Percentiles rank a stretch among this genome's conserved stretches.
phyloP scores from a whole-genome alignment of 2,888 invertebrate genomes.

The Celastrina argiolus region DNA sequence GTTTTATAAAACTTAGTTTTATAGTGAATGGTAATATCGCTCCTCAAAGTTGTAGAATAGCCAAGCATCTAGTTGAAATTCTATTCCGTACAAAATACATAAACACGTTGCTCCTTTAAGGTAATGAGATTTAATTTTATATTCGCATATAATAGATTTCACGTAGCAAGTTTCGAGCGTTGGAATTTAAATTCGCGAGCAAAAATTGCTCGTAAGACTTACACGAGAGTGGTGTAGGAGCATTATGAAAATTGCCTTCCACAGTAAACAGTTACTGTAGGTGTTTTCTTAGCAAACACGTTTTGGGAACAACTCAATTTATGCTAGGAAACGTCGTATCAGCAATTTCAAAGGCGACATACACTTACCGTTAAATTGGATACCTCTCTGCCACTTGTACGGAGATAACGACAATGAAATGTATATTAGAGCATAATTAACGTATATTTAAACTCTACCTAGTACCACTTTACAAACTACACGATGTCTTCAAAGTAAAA shows the following conservation, averaged over 20 bases:
- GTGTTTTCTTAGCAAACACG: slow-evolving; percentile 43
- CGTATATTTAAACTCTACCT: slow-evolving; percentile 33
- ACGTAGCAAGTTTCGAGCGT: slow-evolving; percentile 15
- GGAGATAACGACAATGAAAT: not conserved
- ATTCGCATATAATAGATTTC: slow-evolving; percentile 29
- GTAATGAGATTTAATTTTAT: slow-evolving; percentile 11
- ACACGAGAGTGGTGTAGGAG: slow-evolving; percentile 36
- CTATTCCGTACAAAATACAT: too few relatives aligned
- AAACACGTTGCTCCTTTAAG: too few relatives aligned
- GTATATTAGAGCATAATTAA: slow-evolving; percentile 13
- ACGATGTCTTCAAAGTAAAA: too few relatives aligned
- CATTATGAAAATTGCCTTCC: slow-evolving; percentile 48
- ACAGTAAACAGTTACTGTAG: slow-evolving; percentile 44
- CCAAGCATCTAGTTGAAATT: too few relatives aligned
- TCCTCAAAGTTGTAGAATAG: too few relatives aligned
- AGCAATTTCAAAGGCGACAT: slow-evolving; percentile 25
- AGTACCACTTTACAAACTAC: not conserved
- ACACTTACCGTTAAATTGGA: slow-evolving; percentile 25
- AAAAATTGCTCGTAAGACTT: slow-evolving; percentile 35
- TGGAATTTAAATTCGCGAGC: slow-evolving; percentile 26
- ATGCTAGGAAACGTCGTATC: slow-evolving; percentile 26
- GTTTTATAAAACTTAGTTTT: too few relatives aligned
- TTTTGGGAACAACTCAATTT: slow-evolving; percentile 35
- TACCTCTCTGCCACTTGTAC: not conserved
- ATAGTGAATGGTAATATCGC: too few relatives aligned